Evolutionary conservation across 2,888 invertebrate species (phyloP).

Genomic region (Lasioglossum figueresi): DNA sequence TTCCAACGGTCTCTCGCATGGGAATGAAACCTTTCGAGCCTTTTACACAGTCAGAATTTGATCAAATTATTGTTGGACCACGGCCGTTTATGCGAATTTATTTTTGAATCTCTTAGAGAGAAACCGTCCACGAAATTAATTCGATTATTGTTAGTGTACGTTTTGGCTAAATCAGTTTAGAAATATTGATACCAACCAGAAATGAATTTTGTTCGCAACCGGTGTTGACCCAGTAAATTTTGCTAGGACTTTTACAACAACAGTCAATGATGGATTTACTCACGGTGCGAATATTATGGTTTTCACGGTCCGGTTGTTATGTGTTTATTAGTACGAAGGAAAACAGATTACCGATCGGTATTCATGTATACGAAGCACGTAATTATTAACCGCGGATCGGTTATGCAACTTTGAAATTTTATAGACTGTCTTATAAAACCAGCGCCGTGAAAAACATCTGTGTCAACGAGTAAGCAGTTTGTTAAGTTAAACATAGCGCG

Average conservation of each 20-base stretch:
- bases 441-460: neutral
- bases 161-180: too few relatives aligned
- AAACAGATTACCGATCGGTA: neutral
- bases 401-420: neutral
- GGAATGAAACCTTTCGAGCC: neutral
- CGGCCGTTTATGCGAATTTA: neutral
- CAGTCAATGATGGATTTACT: neutral
- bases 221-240: neutral
- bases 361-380: neutral
- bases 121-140: neutral
- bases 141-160: neutral
- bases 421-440: neutral
- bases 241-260: neutral
- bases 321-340: neutral
- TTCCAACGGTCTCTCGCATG: neutral
- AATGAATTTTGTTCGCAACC: neutral
- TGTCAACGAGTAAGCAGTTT: neutral
- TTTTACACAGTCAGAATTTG: neutral
- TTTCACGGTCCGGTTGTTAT: neutral
- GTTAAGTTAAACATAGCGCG: neutral
- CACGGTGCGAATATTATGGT: neutral
- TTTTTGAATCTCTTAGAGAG: neutral
- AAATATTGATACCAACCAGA: neutral
- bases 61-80: neutral
- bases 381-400: neutral